Conservation (phyloP, 2,113 vertebrate genomes). For the Microtus pennsylvanicus region DNA sequence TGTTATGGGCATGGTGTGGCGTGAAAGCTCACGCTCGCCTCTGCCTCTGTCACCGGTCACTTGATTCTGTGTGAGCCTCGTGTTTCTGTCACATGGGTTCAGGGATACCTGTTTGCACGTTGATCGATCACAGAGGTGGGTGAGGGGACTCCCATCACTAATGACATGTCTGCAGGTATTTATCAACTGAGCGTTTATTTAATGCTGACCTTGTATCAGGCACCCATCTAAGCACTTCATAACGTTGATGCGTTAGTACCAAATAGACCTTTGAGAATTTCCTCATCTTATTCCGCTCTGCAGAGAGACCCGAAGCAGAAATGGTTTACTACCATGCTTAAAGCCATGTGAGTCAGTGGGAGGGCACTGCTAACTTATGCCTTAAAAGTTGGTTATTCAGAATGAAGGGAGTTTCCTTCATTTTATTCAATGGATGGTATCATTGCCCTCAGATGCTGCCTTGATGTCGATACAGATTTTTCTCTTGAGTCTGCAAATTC, state of each 20-base stretch:
- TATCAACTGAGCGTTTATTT: neutral
- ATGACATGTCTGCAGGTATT: neutral
- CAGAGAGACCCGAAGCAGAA: neutral
- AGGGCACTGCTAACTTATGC: neutral
- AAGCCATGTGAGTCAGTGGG: neutral
- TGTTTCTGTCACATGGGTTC: neutral
- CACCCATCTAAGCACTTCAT: neutral
- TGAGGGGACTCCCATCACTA: neutral
- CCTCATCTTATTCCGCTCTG: neutral
- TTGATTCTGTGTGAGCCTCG: neutral
- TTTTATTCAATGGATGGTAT: slow-evolving; percentile 16
- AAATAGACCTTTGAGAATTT: neutral
- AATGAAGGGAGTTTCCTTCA: neutral
- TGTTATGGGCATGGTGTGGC: neutral
- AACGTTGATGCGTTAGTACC: neutral
- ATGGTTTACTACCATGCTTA: neutral
- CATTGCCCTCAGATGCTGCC: slow-evolving; percentile 48
- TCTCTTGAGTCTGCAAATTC: slow-evolving; percentile 48
- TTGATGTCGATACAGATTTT: slow-evolving; percentile 54
- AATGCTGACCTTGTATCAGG: neutral
- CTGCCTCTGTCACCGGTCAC: neutral
- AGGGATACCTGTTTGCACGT: neutral
- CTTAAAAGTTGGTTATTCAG: neutral
- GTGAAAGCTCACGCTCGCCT: neutral
- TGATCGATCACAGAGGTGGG: neutral